Evolutionary conservation across 2,888 invertebrate genomes (phyloP).

Genomic region (Acanthosepion lycidas): DNA sequence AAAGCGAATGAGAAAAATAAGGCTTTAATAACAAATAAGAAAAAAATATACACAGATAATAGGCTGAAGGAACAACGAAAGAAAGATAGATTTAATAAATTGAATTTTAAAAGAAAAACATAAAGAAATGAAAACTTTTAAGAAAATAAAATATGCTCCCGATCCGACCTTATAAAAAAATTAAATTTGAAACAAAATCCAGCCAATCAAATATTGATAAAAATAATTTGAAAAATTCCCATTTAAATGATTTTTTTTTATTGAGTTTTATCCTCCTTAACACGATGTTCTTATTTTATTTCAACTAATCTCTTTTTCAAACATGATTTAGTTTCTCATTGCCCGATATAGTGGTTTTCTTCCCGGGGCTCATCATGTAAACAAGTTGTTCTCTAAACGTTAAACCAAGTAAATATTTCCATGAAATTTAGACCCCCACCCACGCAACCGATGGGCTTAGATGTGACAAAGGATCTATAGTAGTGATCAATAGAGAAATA

Average conservation of each 20-base stretch:
- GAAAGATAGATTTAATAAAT: not conserved
- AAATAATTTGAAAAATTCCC: not conserved
- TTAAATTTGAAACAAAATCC: constrained; percentile 33
- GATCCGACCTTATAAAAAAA: not conserved
- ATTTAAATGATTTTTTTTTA: not conserved
- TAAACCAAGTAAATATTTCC: too few relatives aligned
- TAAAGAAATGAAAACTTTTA: not conserved
- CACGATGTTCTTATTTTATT: not conserved
- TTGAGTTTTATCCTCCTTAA: not conserved
- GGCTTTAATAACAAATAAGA: too few relatives aligned
- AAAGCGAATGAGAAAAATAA: too few relatives aligned
- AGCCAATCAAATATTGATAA: constrained; percentile 33
- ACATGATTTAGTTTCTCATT: not conserved
- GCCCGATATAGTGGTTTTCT: not conserved
- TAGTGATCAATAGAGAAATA: too few relatives aligned
- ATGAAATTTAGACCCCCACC: too few relatives aligned
- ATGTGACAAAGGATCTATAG: too few relatives aligned
- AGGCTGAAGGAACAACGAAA: not conserved
- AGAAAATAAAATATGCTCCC: not conserved
- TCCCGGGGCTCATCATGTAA: not conserved
- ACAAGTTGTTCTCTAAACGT: not conserved
- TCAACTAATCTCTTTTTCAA: not conserved
- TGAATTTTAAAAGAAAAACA: not conserved
- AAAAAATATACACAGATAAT: not conserved
- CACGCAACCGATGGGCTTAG: too few relatives aligned